Conservation (phyloP, 2,113 vertebrate genomes). For the Pluvialis apricaria region DNA sequence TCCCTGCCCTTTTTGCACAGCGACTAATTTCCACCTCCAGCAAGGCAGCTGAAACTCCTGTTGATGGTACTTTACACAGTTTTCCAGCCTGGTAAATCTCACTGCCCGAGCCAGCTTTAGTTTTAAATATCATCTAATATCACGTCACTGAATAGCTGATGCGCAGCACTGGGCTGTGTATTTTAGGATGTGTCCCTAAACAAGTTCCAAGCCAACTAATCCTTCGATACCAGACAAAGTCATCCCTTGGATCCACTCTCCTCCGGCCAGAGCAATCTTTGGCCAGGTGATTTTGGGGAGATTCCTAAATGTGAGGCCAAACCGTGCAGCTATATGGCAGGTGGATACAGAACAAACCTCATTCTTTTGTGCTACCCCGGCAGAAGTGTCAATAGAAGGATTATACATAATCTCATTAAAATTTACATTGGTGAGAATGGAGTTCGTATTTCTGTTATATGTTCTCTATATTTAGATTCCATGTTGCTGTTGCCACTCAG, state of each 20-base stretch:
- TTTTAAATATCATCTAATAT: neutral
- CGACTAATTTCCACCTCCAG: neutral
- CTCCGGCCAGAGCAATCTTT: neutral
- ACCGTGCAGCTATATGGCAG: neutral
- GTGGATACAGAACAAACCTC: neutral
- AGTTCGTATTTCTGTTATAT: neutral
- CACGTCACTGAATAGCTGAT: neutral
- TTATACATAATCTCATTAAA: constrained; percentile 13
- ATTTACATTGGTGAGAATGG: constrained; percentile 16
- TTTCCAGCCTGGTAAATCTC: constrained; percentile 15
- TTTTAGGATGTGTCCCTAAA: neutral
- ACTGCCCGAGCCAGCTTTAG: neutral
- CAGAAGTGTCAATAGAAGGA: neutral
- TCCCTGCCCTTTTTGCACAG: neutral
- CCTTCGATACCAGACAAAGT: neutral
- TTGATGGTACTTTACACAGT: neutral
- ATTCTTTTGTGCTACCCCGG: neutral
- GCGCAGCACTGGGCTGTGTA: neutral
- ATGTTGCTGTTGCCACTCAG: neutral
- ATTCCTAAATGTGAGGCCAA: neutral
- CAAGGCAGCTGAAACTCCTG: neutral
- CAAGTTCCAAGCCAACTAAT: neutral
- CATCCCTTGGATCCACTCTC: neutral
- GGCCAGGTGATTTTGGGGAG: neutral
- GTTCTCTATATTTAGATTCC: constrained; percentile 15